phyloP scores from a whole-genome alignment of 2,113 vertebrate genomes.

The Percina caprodes region DNA sequence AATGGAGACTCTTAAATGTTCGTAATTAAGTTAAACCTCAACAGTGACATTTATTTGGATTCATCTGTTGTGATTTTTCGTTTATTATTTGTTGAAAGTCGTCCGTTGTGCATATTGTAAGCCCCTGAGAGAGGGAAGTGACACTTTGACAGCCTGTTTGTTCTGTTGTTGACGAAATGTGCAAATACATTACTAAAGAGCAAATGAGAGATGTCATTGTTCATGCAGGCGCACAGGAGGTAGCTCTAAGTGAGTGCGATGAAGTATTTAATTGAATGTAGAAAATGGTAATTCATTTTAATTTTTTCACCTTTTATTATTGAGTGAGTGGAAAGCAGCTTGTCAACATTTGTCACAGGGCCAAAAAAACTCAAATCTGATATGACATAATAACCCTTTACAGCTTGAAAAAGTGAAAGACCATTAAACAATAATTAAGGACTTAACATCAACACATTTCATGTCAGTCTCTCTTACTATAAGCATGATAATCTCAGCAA shows the following conservation, averaged over 20 bases:
- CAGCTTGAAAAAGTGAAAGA: not conserved
- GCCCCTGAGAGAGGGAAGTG: slow-evolving; percentile 13
- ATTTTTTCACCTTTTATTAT: slow-evolving; percentile 24
- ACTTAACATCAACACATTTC: slow-evolving; percentile 6
- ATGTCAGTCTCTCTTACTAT: not conserved
- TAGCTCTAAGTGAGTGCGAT: slow-evolving; percentile 8
- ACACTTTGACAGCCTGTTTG: slow-evolving; percentile 41
- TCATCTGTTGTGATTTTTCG: slow-evolving; percentile 32
- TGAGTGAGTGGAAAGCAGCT: slow-evolving; percentile 8
- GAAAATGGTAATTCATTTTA: slow-evolving; percentile 2
- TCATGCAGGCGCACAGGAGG: not conserved
- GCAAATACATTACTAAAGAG: slow-evolving; percentile 15
- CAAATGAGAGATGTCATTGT: slow-evolving; percentile 33
- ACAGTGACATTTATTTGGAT: slow-evolving; percentile 43
- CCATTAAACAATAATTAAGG: not conserved
- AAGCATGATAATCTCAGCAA: not conserved
- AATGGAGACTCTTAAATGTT: slow-evolving; percentile 27
- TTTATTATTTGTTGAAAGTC: slow-evolving; percentile 20
- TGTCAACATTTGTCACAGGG: slow-evolving; percentile 30
- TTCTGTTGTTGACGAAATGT: slow-evolving; percentile 21
- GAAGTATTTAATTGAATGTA: slow-evolving; percentile 34
- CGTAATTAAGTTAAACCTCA: slow-evolving; percentile 55
- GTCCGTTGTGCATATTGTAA: slow-evolving; percentile 27
- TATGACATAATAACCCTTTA: slow-evolving; percentile 4
- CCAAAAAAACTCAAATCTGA: slow-evolving; percentile 12